Percentiles rank a stretch among this genome's conserved stretches.
phyloP scores from a whole-genome alignment of 35 echinoderm and acorn worm species.

The Apostichopus japonicus region DNA sequence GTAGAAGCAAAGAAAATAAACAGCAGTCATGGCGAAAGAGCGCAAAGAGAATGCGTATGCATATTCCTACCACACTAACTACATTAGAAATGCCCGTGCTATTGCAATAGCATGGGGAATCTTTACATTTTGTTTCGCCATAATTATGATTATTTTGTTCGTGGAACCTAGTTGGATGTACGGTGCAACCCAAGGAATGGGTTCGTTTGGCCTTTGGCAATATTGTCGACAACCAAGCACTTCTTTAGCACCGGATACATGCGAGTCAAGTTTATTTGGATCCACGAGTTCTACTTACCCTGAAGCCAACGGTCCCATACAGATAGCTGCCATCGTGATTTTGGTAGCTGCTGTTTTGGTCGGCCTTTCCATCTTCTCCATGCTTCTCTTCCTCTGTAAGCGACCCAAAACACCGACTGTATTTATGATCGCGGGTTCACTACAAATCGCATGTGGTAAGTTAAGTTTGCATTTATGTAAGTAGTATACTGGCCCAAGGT shows the following conservation, averaged over 20 bases:
- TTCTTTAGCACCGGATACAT: constrained; percentile 38
- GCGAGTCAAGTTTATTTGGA: constrained; percentile 45
- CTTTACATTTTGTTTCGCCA: constrained; percentile 96
- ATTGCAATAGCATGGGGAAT: constrained; percentile 95
- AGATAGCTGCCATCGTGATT: constrained; percentile 73
- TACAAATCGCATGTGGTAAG: constrained; percentile 82
- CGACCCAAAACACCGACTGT: constrained; percentile 81
- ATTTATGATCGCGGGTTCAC: constrained; percentile 75
- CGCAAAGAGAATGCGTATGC: constrained; percentile 88
- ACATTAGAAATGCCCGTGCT: constrained; percentile 95
- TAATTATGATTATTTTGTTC: constrained; percentile 86
- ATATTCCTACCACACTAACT: constrained; percentile 96
- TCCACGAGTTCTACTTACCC: neutral
- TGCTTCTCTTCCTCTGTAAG: constrained; percentile 89
- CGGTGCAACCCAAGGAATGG: constrained; percentile 64
- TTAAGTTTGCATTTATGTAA: neutral
- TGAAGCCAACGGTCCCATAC: neutral
- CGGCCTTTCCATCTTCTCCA: constrained; percentile 71
- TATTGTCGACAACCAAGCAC: constrained; percentile 61
- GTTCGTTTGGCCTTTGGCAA: constrained; percentile 81
- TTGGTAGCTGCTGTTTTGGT: constrained; percentile 67
- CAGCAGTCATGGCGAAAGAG: constrained; percentile 63
- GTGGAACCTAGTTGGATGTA: constrained; percentile 96
- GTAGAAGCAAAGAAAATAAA: neutral
- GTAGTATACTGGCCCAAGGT: neutral